These are phyloP conservation scores for Mesitornis unicolor DNA, from an alignment of 2,113 vertebrate species.

Conservation along the genomic window DNA sequence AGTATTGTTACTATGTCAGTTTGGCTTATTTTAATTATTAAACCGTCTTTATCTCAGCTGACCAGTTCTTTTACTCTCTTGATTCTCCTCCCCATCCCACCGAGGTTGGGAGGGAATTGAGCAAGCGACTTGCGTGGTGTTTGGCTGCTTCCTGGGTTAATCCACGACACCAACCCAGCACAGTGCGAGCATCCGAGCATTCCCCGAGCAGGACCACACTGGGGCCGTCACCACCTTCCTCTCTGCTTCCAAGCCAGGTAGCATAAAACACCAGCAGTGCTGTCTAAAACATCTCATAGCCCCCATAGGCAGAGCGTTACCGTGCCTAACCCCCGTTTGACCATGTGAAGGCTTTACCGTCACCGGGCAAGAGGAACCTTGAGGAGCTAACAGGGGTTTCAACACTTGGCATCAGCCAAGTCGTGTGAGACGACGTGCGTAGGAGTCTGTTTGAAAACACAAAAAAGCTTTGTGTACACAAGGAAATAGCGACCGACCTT, in stretches of 20 bases:
- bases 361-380: not conserved
- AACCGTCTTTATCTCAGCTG: too few relatives aligned
- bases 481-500: not conserved
- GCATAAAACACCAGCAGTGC: rapidly evolving
- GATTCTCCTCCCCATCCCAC: too few relatives aligned
- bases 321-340: rapidly evolving
- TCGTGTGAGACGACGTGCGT: rapidly evolving
- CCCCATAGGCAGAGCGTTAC: not conserved
- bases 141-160: too few relatives aligned
- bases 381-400: not conserved
- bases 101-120: too few relatives aligned
- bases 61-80: too few relatives aligned
- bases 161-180: too few relatives aligned
- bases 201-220: not conserved
- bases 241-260: not conserved
- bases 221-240: not conserved
- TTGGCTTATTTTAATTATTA: too few relatives aligned
- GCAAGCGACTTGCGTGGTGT: too few relatives aligned
- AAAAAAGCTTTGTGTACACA: not conserved
- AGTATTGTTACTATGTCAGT: too few relatives aligned
- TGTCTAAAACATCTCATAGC: rapidly evolving
- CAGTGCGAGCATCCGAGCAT: not conserved
- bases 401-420: not conserved
- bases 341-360: rapidly evolving
- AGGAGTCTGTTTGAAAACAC: not conserved